A percentile compares a stretch with the other conserved stretches of the same genome.
phyloP scores from a whole-genome alignment of 1,140 invertebrate genomes.

The Tenebrio molitor region DNA sequence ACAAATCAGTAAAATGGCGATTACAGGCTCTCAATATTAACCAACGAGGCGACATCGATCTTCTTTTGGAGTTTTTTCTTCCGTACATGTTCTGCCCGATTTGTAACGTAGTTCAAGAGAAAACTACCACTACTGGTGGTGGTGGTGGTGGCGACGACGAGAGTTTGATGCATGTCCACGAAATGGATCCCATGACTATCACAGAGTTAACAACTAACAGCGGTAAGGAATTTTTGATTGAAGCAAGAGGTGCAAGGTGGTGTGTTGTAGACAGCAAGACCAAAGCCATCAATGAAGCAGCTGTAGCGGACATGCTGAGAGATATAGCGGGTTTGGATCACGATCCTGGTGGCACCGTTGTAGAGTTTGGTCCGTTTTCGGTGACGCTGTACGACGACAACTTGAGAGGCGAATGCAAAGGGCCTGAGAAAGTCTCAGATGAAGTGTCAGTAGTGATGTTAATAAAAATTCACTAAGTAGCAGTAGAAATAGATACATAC shows the following conservation, averaged over 20 bases:
- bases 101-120: constrained; percentile 62
- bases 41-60: constrained; percentile 68
- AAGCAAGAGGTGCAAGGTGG: no score
- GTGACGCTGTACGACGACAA: constrained; percentile 8
- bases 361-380: neutral
- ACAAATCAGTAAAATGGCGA: no score
- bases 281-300: no score
- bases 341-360: neutral
- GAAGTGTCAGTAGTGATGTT: neutral
- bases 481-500: no score
- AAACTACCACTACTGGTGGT: no score
- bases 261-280: no score
- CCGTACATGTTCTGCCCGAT: constrained; percentile 72
- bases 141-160: neutral
- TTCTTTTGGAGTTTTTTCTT: constrained; percentile 71
- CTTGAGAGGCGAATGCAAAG: constrained; percentile 18
- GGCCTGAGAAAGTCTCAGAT: neutral
- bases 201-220: neutral
- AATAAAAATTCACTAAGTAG: no score
- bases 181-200: constrained; percentile 15
- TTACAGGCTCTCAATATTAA: constrained; percentile 71
- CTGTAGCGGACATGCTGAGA: neutral
- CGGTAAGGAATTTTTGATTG: no score
- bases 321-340: neutral
- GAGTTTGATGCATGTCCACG: constrained; percentile 2